These are phyloP conservation scores for Dolichotis patagonum DNA, from an alignment of 2,113 vertebrate genomes.

Conservation along the genomic window DNA sequence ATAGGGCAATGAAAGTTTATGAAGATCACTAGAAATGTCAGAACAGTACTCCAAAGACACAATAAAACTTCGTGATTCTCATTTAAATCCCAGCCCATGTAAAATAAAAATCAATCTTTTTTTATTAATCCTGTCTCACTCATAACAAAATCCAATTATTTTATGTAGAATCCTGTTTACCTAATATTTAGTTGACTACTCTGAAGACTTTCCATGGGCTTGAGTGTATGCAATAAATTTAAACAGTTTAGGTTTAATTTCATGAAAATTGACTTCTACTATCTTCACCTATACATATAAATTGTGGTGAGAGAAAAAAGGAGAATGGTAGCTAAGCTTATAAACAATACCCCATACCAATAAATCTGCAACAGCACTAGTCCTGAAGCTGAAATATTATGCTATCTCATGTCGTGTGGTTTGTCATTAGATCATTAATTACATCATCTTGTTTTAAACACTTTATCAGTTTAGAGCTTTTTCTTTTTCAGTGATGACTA, in stretches of 20 bases:
- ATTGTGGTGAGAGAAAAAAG: constrained; percentile 19
- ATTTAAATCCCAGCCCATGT: constrained; percentile 60
- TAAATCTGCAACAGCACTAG: constrained; percentile 19
- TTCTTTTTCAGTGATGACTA: background rate
- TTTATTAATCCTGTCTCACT: constrained; percentile 51
- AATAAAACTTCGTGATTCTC: constrained; percentile 73
- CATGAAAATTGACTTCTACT: constrained; percentile 57
- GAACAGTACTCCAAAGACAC: constrained; percentile 61
- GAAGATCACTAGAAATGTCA: constrained; percentile 79
- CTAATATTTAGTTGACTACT: constrained; percentile 51
- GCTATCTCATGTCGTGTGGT: background rate
- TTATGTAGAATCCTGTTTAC: constrained; percentile 43
- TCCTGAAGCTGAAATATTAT: constrained; percentile 48
- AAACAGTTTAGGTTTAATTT: constrained; percentile 60
- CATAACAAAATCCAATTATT: constrained; percentile 69
- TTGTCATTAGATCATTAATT: background rate
- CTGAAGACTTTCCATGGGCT: constrained; percentile 11
- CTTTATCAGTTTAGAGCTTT: constrained; percentile 26
- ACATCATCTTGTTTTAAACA: constrained; percentile 1
- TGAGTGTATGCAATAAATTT: constrained; percentile 14
- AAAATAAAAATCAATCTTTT: constrained; percentile 66
- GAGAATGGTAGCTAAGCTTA: background rate
- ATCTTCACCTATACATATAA: background rate
- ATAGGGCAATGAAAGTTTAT: constrained; percentile 77
- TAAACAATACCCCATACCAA: background rate